Conservation (phyloP, 2,113 vertebrate species). For the Callopanchax toddi region DNA sequence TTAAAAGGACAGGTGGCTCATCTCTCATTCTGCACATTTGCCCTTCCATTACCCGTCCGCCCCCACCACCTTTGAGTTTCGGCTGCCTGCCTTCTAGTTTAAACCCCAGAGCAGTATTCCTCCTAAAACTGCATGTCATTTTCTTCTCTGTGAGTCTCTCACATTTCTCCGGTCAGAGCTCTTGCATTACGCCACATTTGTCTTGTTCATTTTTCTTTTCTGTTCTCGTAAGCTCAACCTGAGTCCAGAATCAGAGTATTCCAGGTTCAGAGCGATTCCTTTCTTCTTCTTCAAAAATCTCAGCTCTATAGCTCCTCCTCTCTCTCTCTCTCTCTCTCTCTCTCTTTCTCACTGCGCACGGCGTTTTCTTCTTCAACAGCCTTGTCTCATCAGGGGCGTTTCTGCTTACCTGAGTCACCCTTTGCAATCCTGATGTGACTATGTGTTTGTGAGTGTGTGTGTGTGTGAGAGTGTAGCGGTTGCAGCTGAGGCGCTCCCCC, state of each 20-base stretch:
- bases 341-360: constrained; percentile 35
- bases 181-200: constrained; percentile 47
- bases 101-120: constrained; percentile 44
- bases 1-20: constrained; percentile 44
- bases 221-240: constrained; percentile 38
- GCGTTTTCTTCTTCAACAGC: constrained; percentile 41
- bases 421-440: constrained; percentile 46
- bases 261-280: constrained; percentile 33
- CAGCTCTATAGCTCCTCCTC: constrained; percentile 59
- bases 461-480: constrained; percentile 54
- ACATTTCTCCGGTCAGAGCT: constrained; percentile 51
- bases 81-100: constrained; percentile 5
- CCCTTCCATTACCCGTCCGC: constrained; percentile 26
- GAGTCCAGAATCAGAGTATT: constrained; percentile 48
- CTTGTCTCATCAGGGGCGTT: constrained; percentile 45
- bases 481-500: constrained; percentile 55
- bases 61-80: constrained; percentile 2
- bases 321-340: constrained; percentile 8
- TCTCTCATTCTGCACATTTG: constrained; percentile 50
- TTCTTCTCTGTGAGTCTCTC: constrained; percentile 45
- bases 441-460: constrained; percentile 26
- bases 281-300: constrained; percentile 37
- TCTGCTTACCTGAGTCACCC: constrained; percentile 68
- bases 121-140: constrained; percentile 63
- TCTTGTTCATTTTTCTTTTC: constrained; percentile 41